Conservation (phyloP, 2,888 invertebrate species). For the Brenthis daphne region DNA sequence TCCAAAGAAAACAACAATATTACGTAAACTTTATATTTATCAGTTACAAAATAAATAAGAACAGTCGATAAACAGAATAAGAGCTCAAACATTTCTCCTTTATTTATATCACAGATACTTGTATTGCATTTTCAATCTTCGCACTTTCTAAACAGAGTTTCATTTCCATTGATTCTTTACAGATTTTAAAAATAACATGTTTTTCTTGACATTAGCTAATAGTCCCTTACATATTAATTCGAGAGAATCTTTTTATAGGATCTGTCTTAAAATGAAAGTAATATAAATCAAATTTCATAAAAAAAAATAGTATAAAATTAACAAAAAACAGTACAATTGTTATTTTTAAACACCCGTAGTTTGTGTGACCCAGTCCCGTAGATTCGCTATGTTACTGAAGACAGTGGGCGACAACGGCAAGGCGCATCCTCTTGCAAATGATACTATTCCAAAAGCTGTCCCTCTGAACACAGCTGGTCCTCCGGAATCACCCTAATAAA, state of each 20-base stretch:
- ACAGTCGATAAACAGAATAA: slow-evolving; percentile 38
- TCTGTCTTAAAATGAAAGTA: not conserved
- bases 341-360: slow-evolving; percentile 55
- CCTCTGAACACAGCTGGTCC: slow-evolving; percentile 76
- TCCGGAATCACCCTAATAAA: slow-evolving; percentile 72
- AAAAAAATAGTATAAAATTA: slow-evolving; percentile 12
- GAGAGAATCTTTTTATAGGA: not conserved
- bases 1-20: slow-evolving; percentile 40
- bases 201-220: slow-evolving; percentile 13
- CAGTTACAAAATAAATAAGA: slow-evolving; percentile 57
- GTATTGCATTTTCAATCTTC: slow-evolving; percentile 36
- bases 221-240: slow-evolving; percentile 8
- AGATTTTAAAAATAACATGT: not conserved
- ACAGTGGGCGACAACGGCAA: slow-evolving; percentile 76
- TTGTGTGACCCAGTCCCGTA: slow-evolving; percentile 69
- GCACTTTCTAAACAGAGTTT: slow-evolving; percentile 27
- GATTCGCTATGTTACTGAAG: slow-evolving; percentile 70
- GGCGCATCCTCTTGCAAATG: slow-evolving; percentile 76
- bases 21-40: slow-evolving; percentile 50
- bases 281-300: not conserved
- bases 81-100: slow-evolving; percentile 40
- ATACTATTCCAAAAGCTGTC: slow-evolving; percentile 73
- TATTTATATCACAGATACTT: slow-evolving; percentile 57
- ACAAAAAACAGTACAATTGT: not conserved
- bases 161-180: slow-evolving; percentile 33